Evolutionary conservation across 2,113 vertebrate species (phyloP).

Genomic region (Laterallus jamaicensis): DNA sequence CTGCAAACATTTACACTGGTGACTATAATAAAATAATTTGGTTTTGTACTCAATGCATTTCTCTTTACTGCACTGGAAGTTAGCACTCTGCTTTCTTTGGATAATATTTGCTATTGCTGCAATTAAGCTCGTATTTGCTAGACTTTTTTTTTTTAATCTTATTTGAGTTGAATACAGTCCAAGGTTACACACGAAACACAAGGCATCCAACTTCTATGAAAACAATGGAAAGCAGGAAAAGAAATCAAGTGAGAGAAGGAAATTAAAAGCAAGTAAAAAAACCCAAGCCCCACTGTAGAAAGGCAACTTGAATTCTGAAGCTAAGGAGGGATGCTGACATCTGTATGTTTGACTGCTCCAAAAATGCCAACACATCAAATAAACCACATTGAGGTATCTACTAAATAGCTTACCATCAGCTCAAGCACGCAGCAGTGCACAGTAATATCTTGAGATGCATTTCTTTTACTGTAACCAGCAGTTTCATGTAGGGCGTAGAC

Average conservation of each 20-base stretch:
- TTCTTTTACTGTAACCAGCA: background rate
- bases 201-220: background rate
- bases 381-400: background rate
- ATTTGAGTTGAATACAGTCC: constrained; percentile 10
- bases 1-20: background rate
- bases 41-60: background rate
- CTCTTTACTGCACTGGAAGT: background rate
- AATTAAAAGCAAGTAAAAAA: constrained; percentile 9
- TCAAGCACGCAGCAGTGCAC: background rate
- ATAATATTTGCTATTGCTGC: background rate
- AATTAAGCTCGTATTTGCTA: background rate
- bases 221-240: background rate
- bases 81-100: background rate
- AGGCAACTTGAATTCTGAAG: background rate
- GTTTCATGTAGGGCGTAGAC: background rate
- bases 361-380: background rate
- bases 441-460: background rate
- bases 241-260: background rate
- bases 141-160: background rate
- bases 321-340: background rate
- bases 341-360: background rate
- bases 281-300: background rate
- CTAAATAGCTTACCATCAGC: background rate
- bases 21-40: background rate
- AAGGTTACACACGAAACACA: background rate